phyloP scores from a whole-genome alignment of 2,888 invertebrate species.

The Meghimatium bilineatum region DNA sequence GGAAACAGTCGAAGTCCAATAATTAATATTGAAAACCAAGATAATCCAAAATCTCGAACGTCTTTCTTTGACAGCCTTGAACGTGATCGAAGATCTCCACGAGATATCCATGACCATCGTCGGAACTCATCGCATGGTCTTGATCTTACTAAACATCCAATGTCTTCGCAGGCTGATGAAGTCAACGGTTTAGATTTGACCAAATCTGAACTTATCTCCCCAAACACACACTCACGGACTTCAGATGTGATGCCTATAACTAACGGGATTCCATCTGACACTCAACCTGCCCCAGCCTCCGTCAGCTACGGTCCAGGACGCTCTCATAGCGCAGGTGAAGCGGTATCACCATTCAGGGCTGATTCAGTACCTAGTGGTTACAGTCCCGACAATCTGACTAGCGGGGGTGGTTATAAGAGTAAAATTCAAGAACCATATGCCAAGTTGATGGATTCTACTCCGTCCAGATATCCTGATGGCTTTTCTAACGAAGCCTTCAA shows the following conservation, averaged over 20 bases:
- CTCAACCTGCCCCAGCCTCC: constrained; percentile 17
- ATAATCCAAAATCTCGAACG: not conserved
- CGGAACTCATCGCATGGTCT: constrained; percentile 43
- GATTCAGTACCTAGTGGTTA: constrained; percentile 37
- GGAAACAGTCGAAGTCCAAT: not conserved
- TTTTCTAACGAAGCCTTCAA: not conserved
- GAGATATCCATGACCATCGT: not conserved
- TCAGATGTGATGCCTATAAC: constrained; percentile 30
- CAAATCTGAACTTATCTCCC: constrained; percentile 15
- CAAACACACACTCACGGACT: constrained; percentile 9
- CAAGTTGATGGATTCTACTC: not conserved
- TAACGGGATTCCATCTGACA: constrained; percentile 37
- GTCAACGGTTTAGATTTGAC: constrained; percentile 34
- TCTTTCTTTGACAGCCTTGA: not conserved
- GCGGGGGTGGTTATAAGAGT: constrained; percentile 10
- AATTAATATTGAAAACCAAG: not conserved
- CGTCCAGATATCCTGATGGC: constrained; percentile 13
- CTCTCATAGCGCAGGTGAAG: constrained; percentile 32
- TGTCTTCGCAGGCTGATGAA: not conserved
- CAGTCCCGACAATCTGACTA: constrained; percentile 24
- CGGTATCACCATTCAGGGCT: constrained; percentile 27
- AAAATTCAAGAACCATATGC: constrained; percentile 34
- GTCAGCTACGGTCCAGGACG: constrained; percentile 22
- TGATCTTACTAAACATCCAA: constrained; percentile 37
- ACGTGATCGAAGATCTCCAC: not conserved